Evolutionary conservation across 2,888 invertebrate genomes (phyloP).

Genomic region (Nowickia ferox): DNA sequence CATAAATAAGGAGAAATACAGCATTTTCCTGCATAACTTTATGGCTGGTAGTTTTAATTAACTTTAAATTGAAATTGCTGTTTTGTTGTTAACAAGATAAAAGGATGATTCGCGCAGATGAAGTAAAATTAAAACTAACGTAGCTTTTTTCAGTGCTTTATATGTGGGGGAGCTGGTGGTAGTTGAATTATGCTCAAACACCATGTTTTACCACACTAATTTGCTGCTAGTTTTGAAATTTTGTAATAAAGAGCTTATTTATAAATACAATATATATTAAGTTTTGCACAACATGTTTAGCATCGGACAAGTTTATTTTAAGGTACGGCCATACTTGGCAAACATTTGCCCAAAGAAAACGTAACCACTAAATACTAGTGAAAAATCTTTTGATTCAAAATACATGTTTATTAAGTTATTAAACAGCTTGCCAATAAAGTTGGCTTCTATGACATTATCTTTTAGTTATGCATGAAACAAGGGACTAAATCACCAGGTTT

Average conservation of each 20-base stretch:
- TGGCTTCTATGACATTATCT: too few species aligned
- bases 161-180: background rate
- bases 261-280: background rate
- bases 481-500: too few species aligned
- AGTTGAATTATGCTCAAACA: background rate
- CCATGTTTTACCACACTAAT: background rate
- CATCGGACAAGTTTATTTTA: background rate
- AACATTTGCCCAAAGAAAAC: too few species aligned
- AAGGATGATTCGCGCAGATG: background rate
- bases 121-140: background rate
- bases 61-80: background rate
- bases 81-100: conserved; percentile 3
- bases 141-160: background rate
- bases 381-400: too few species aligned
- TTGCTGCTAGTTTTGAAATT: conserved; percentile 1
- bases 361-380: too few species aligned
- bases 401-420: too few species aligned
- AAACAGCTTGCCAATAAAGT: too few species aligned
- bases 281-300: background rate
- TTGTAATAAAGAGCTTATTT: background rate
- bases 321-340: too few species aligned
- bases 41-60: background rate
- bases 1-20: background rate
- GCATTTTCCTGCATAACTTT: background rate
- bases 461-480: too few species aligned